phyloP scores from a whole-genome alignment of 2,113 vertebrate species.

The Alexandromys fortis region DNA sequence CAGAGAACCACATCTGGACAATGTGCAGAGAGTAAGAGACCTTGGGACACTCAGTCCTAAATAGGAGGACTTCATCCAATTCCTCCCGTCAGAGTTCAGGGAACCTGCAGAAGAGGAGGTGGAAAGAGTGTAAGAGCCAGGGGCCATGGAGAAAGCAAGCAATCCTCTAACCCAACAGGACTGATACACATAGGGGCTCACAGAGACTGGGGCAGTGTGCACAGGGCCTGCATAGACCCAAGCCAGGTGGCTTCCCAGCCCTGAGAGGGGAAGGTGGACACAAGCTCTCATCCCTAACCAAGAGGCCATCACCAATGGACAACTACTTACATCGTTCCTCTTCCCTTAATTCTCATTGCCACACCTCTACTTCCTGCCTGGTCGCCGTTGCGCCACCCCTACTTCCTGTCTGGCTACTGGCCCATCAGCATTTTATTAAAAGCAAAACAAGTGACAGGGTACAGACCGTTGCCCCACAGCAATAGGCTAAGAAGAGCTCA shows the following conservation, averaged over 20 bases:
- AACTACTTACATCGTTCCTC: neutral
- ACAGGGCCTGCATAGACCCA: neutral
- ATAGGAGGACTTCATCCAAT: neutral
- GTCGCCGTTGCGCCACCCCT: too few relatives aligned
- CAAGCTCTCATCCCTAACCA: neutral
- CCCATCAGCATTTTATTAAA: too few relatives aligned
- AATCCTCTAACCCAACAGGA: neutral
- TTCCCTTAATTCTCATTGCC: too few relatives aligned
- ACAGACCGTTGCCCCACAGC: too few relatives aligned
- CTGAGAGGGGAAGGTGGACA: neutral
- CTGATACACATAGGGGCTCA: neutral
- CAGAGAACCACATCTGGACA: neutral
- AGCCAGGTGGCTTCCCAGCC: neutral
- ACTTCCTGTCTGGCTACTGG: too few relatives aligned
- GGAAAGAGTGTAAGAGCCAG: neutral
- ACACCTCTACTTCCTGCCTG: too few relatives aligned
- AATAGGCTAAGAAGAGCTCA: accelerated
- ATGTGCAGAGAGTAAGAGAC: neutral
- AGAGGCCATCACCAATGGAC: neutral
- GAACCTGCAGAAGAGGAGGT: neutral
- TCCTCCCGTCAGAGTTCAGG: neutral
- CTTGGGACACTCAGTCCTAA: neutral
- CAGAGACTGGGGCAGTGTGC: neutral
- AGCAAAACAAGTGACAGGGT: too few relatives aligned
- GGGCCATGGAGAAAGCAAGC: neutral